Base-by-base conservation (phyloP, 2,113 vertebrate species). In the Stictonetta naevosa region DNA sequence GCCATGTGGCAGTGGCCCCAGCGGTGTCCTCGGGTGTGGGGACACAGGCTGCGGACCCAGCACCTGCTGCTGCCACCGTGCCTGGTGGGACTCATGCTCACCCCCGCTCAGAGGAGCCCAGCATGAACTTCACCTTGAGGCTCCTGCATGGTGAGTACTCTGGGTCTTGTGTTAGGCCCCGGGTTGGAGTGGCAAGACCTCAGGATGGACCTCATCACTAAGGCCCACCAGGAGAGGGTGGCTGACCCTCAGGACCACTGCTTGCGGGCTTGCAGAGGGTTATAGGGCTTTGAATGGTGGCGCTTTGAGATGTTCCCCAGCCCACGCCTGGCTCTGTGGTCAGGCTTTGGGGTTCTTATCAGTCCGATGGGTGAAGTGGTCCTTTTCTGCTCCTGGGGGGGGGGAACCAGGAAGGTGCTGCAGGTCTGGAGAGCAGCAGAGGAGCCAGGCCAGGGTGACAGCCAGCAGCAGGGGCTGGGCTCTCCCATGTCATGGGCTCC, bases 61-160 rank as follows among this genome's bases (percentile, higher is more conserved):
- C 3, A 13, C 25, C 29, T 38, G 7, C 76, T 17, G 29, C 59
- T 42, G 26, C 50, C 50, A 15, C 12, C 0, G 0, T 6, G 10
- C 17, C 72, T 33, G 38, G 25, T 25, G 31, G 13, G 10, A 3
- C 3, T 62, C 3, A 0, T 19, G 13, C 28, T 58, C 86, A 5
- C 0, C 4, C 26, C 38, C 1, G 0, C 20, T 23, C 56, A 0
- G 34, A 63, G 25, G 68, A 74, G 12, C 38, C 77, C 13, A 22
- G 36, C 20, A 1, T 94, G 68, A 96, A 77, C 63, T 96, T 97
- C 75, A 84, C 86, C 63, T 56, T 96, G 64, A 92, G 86, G 50
- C 50, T 97, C 7, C 60, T 94, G 76, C 50, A 86, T 8, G 92
- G 97, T 95, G 91, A 94, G 92, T 75, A 23, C 34, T 60, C 60